Percentiles rank a stretch among this genome's conserved stretches.
Evolutionary conservation across 2,797 vertebrate genomes (phyloP).

Genomic region (Peromyscus aztecus): DNA sequence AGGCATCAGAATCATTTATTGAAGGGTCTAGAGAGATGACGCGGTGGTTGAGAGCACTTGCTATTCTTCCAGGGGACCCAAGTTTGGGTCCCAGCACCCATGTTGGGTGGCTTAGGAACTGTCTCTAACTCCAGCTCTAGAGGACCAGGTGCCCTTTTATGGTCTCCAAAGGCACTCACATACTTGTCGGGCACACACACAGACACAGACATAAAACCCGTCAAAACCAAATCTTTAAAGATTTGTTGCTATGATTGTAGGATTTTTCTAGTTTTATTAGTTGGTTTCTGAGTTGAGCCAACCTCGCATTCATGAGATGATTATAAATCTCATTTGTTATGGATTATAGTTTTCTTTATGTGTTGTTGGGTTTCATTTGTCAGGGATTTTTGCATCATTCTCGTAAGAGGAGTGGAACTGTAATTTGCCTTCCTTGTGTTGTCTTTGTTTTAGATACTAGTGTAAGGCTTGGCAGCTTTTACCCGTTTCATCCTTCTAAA

Average conservation of each 20-base stretch:
- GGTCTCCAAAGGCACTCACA: background rate
- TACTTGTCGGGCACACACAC: background rate
- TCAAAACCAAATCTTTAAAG: background rate
- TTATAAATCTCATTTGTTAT: background rate
- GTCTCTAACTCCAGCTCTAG: background rate
- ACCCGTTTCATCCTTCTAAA: background rate
- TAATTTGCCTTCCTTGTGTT: constrained; percentile 64
- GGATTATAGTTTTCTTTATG: background rate
- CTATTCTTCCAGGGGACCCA: background rate
- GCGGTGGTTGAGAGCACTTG: background rate
- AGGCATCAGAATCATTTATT: background rate
- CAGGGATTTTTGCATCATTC: background rate
- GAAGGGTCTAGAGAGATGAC: background rate
- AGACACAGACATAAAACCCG: background rate
- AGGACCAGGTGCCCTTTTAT: background rate
- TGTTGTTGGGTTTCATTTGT: background rate
- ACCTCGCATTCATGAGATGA: background rate
- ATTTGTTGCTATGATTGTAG: background rate
- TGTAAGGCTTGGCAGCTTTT: background rate
- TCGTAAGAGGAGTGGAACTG: background rate
- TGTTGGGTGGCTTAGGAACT: background rate
- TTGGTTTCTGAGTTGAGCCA: constrained; percentile 28
- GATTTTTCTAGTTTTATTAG: constrained; percentile 16
- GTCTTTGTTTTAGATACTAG: background rate
- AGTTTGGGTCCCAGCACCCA: background rate